Percentiles rank a stretch among this genome's conserved stretches.
phyloP scores from a whole-genome alignment of 64 coral and sea anemone genomes.

The Porites australiensis region DNA sequence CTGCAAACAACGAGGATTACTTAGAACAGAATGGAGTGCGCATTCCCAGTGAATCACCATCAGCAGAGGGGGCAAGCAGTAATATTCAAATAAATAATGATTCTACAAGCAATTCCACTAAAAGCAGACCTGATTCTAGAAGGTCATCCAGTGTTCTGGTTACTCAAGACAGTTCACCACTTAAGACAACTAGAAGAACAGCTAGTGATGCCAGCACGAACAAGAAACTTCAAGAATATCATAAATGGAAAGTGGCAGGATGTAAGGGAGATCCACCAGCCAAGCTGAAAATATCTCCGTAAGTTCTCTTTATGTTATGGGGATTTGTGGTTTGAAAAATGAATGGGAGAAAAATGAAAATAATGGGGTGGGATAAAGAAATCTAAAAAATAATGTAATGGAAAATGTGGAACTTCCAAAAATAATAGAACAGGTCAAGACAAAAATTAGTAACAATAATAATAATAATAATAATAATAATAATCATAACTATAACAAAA shows the following conservation, averaged over 20 bases:
- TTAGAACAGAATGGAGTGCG: not conserved
- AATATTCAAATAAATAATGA: not conserved
- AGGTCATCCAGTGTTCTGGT: slow-evolving; percentile 50
- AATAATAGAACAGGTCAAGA: no score
- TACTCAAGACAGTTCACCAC: not conserved
- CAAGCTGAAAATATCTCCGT: slow-evolving; percentile 94
- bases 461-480: no score
- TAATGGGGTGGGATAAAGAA: no score
- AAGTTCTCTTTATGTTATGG: not conserved
- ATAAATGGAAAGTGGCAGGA: slow-evolving; percentile 88
- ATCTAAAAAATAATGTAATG: no score
- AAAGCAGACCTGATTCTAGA: slow-evolving; percentile 2
- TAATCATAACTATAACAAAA: no score
- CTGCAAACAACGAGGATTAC: not conserved
- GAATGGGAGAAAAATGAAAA: no score
- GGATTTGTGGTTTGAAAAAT: no score
- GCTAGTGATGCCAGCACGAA: not conserved
- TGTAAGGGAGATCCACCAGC: slow-evolving; percentile 87
- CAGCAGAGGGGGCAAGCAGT: slow-evolving; percentile 55
- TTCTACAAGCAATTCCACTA: not conserved
- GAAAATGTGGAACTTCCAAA: no score
- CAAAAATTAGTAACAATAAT: no score
- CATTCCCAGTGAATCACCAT: not conserved
- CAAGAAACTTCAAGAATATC: slow-evolving; percentile 79
- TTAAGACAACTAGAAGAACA: slow-evolving; percentile 2